phyloP scores from a whole-genome alignment of 2,113 vertebrate genomes.

The Hyaena hyaena region DNA sequence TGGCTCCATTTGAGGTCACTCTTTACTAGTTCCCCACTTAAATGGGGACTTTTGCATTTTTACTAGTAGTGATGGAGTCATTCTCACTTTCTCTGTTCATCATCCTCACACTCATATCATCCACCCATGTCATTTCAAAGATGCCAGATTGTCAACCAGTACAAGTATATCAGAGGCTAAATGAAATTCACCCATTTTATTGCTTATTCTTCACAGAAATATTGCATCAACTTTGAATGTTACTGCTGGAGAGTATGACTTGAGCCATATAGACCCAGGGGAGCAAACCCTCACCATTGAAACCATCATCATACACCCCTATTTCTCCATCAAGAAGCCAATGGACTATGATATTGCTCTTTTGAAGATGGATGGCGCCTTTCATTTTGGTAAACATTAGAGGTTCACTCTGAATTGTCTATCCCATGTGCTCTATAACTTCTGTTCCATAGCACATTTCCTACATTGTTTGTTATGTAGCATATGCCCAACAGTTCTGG shows the following conservation, averaged over 20 bases:
- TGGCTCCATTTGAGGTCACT: neutral
- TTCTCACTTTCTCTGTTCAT: neutral
- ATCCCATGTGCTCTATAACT: neutral
- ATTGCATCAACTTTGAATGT: constrained; percentile 75
- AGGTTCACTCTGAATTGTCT: neutral
- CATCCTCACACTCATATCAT: neutral
- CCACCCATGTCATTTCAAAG: neutral
- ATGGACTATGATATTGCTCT: constrained; percentile 92
- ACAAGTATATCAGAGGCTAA: neutral
- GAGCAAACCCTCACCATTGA: constrained; percentile 88
- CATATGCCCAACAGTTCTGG: neutral
- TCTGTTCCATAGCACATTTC: neutral
- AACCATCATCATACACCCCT: constrained; percentile 88
- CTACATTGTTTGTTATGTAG: neutral
- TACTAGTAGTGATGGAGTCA: neutral
- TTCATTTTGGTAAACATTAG: constrained; percentile 88
- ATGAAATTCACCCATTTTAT: neutral
- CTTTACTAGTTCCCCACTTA: neutral
- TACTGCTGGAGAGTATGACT: constrained; percentile 89
- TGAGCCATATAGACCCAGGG: constrained; percentile 81
- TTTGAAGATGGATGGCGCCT: constrained; percentile 86
- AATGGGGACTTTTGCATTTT: neutral
- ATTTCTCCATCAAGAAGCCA: constrained; percentile 86
- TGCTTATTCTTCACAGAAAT: constrained; percentile 69
- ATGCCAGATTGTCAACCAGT: neutral